Base-by-base conservation (phyloP, 2,113 vertebrate species). In the Catagonus wagneri region DNA sequence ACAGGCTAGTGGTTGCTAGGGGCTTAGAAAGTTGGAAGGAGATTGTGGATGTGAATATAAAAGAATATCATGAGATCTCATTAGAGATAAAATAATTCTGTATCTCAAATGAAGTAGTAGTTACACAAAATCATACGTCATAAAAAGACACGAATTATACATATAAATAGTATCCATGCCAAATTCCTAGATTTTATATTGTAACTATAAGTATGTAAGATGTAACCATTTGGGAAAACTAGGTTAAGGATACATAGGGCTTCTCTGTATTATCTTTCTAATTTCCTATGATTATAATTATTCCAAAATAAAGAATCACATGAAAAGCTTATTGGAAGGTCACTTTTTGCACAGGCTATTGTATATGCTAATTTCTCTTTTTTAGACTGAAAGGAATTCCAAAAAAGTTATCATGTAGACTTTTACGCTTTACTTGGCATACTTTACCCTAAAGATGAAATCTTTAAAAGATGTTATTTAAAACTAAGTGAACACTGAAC, bases 371-470 rank as follows among this genome's bases (percentile, higher is more conserved):
- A 87, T 36, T 87, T 29, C 1, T 78, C 2, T 86, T 89, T 85
- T 52, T 89, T 39, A 61, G 11, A 50, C 17, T 91, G 8, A 86
- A 72, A 52, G 17, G 71, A 83, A 50, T 20, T 25, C n/a, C 7
- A 84, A 69, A 58, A 83, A 83, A 90, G 8, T 87, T 83, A 56
- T 27, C 32, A 22, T 25, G 36, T 29, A 44, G 32, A 71, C 10
- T 60, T 92, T 79, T 36, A 61, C n/a, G 3, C 3, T 58, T 85
- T 69, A 60, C 3, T 89, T 89, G 32, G 3, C 22, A 76, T 1
- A 58, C 2, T 80, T 95, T 83, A 83, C n/a, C 39, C 69, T 63
- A 90, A 71, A 93, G 36, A 87, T 75, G 71, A 44, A 89, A 65
- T 60, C 1, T 60, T 68, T 72, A 63, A 65, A 36, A 58, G 17